Base-by-base conservation (phyloP, 1,140 invertebrate species). In the Melitaea cinxia region DNA sequence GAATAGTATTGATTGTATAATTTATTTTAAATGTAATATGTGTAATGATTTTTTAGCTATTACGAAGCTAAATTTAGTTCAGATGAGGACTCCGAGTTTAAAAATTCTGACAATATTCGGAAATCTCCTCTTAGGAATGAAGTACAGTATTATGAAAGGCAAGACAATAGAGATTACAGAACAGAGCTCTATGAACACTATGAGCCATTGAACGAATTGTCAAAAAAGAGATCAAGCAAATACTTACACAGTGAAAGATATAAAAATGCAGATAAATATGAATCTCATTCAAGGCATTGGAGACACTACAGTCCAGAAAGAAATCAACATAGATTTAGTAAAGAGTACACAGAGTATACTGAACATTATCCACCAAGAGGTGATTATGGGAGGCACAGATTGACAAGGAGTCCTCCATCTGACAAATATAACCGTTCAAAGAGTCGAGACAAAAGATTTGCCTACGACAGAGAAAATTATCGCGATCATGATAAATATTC, bases 61-160 rank as follows among this genome's bases (percentile, higher is more conserved):
- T 35, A 56, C 10, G 47, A 68, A 23, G 47, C 55, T n/a, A 77
- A 72, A 52, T 78, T 73, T 30, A 80, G 77, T 70, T 78, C 82
- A 10, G 79, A 85, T 59, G 85, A 88, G 61, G 83, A 85, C 55
- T 26, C 28, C 63, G 80, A 66, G 55, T 64, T n/a, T 21, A 50
- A 45, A 49, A 54, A 53, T 23, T 1, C 47, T 33, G 57, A 62
- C 42, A 70, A 61, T 39, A 47, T 26, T 59, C 65, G 52, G 50
- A 62, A 70, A 65, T 37, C 70, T 23, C 53, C 61, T 33, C 42
- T 24, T 30, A 69, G 42, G 23, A 42, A 50, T 23, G 21, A 47
- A n/a, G 21, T 30, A 9, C 21, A 21, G 12, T 2, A 47, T 12
- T 17, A 47, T n/a, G 37, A 17, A 4, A 33, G 19, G 24, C 37